Conservation (phyloP, 2,797 vertebrate genomes). For the Argyrosomus regius region DNA sequence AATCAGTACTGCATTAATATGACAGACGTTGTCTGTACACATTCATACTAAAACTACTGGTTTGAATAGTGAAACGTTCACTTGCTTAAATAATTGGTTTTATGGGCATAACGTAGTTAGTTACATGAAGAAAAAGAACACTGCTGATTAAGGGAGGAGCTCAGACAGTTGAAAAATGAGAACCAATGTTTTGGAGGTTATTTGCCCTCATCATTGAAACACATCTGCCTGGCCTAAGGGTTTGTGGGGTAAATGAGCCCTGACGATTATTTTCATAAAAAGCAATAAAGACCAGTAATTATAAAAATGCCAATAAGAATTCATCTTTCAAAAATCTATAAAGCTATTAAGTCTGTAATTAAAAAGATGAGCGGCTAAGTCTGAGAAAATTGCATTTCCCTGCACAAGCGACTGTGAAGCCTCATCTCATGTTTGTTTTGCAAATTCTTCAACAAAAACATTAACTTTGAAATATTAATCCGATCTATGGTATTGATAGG, state of each 20-base stretch:
- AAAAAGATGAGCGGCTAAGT: slow-evolving; percentile 89
- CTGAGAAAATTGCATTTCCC: slow-evolving; percentile 89
- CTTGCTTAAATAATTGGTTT: slow-evolving; percentile 26
- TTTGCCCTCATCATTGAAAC: slow-evolving; percentile 76
- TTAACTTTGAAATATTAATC: slow-evolving; percentile 92
- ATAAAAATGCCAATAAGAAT: slow-evolving; percentile 91
- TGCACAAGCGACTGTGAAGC: slow-evolving; percentile 87
- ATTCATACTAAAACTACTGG: slow-evolving; percentile 30
- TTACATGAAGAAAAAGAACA: slow-evolving; percentile 44
- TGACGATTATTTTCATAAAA: slow-evolving; percentile 91
- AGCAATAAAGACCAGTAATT: slow-evolving; percentile 91
- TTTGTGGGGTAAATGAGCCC: slow-evolving; percentile 87
- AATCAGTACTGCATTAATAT: slow-evolving; percentile 48
- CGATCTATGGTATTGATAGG: slow-evolving; percentile 88
- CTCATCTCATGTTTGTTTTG: slow-evolving; percentile 87
- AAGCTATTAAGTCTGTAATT: slow-evolving; percentile 90
- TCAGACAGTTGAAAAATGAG: slow-evolving; percentile 67
- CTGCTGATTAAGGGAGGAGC: slow-evolving; percentile 42
- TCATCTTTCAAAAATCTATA: slow-evolving; percentile 92
- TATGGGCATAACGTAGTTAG: slow-evolving; percentile 31
- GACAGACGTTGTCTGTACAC: slow-evolving; percentile 48
- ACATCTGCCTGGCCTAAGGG: slow-evolving; percentile 81
- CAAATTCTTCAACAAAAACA: slow-evolving; percentile 89
- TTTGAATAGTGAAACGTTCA: slow-evolving; percentile 12
- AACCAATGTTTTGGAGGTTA: slow-evolving; percentile 73